Conservation (phyloP, 2,888 invertebrate species). For the Tinea pellionella region DNA sequence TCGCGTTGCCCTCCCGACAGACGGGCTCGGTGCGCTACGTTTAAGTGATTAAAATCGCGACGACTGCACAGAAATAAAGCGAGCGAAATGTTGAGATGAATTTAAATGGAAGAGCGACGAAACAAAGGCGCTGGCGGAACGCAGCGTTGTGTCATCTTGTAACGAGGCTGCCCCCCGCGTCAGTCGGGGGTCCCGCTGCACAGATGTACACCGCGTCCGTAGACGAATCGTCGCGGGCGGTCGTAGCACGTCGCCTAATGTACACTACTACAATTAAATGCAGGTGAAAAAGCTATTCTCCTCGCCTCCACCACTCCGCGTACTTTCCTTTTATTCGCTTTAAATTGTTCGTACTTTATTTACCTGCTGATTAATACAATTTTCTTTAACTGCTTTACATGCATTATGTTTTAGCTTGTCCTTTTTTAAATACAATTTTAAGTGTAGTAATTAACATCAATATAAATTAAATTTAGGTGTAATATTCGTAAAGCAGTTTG, state of each 20-base stretch:
- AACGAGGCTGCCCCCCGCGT: slow-evolving; percentile 22
- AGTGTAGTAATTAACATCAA: too few relatives aligned
- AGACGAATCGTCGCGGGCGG: neutral
- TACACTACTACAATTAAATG: slow-evolving; percentile 1
- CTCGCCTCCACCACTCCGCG: neutral
- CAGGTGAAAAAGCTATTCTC: neutral
- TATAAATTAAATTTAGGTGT: too few relatives aligned
- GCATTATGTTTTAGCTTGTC: too few relatives aligned
- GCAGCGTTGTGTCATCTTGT: slow-evolving; percentile 34
- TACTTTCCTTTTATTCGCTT: neutral
- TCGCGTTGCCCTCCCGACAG: slow-evolving; percentile 7
- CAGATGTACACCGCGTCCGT: neutral
- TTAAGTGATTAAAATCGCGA: slow-evolving; percentile 62
- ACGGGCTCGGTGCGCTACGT: slow-evolving; percentile 32
- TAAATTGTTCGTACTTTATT: neutral
- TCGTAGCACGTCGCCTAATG: neutral
- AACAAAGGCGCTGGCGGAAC: slow-evolving; percentile 35
- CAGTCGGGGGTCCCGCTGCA: neutral
- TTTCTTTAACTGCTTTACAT: too few relatives aligned
- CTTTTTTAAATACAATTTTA: too few relatives aligned
- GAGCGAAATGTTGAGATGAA: slow-evolving; percentile 50
- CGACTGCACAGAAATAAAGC: slow-evolving; percentile 45
- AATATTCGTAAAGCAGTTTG: too few relatives aligned
- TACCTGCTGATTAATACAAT: neutral
- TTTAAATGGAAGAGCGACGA: slow-evolving; percentile 46